Evolutionary conservation across 2,797 vertebrate species (phyloP).

Genomic region (Menidia menidia): DNA sequence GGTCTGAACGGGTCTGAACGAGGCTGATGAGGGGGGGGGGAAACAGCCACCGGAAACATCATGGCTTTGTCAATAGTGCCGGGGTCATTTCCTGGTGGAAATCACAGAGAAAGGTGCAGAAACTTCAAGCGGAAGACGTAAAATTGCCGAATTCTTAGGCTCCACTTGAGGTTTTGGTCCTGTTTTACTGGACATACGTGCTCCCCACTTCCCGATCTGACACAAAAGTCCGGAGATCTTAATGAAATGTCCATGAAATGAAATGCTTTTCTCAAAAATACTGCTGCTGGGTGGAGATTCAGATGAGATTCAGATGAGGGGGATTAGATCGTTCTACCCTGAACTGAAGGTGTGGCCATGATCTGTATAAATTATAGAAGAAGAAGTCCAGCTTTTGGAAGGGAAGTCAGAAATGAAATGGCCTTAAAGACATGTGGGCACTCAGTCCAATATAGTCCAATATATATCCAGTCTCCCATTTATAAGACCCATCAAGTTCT

Average conservation of each 20-base stretch:
- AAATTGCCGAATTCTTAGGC: background rate
- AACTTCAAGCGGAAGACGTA: background rate
- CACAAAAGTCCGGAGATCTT: background rate
- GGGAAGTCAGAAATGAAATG: background rate
- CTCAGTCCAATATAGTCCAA: background rate
- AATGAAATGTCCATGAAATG: background rate
- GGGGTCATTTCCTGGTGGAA: conserved; percentile 10
- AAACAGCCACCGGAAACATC: conserved; percentile 37
- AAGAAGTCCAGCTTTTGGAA: background rate
- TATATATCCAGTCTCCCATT: background rate
- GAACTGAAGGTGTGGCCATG: background rate
- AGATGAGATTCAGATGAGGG: no score
- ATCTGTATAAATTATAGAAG: background rate
- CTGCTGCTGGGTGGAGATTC: no score
- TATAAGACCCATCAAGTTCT: background rate
- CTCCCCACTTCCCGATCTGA: background rate
- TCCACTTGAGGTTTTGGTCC: background rate
- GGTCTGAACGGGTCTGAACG: conserved; percentile 61
- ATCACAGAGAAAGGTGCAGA: background rate
- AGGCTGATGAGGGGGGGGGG: conserved; percentile 62
- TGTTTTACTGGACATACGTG: background rate
- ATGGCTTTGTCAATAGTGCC: conserved; percentile 45
- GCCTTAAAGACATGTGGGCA: background rate
- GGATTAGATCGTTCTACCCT: background rate
- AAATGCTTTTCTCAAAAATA: background rate